Percentiles rank a stretch among this genome's conserved stretches.
phyloP scores from a whole-genome alignment of 2,113 vertebrate genomes.

The Apistogramma diplotaenia region DNA sequence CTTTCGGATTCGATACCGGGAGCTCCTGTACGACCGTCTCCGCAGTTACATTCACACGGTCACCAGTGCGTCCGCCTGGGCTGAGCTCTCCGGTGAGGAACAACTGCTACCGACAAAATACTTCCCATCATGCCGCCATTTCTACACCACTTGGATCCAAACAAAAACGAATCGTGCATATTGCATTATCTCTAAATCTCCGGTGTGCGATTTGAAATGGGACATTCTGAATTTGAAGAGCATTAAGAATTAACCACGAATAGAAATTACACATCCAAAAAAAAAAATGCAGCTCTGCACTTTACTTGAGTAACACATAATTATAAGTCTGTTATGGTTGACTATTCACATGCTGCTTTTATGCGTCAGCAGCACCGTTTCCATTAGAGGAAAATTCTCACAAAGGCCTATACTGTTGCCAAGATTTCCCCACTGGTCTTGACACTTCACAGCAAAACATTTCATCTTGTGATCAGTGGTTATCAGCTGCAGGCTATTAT shows the following conservation, averaged over 20 bases:
- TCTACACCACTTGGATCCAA: background rate
- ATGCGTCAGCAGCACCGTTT: slow-evolving; percentile 26
- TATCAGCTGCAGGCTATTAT: slow-evolving; percentile 60
- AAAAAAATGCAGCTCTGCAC: background rate
- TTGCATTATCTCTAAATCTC: background rate
- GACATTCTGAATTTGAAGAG: background rate
- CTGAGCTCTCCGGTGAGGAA: slow-evolving; percentile 88
- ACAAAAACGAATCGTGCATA: background rate
- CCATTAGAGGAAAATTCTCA: slow-evolving; percentile 42
- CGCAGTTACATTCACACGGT: slow-evolving; percentile 78
- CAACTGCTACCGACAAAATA: background rate
- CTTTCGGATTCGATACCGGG: slow-evolving; percentile 89
- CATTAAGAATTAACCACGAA: background rate
- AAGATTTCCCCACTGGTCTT: slow-evolving; percentile 21
- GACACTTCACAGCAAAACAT: slow-evolving; percentile 61
- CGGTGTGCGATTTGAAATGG: background rate
- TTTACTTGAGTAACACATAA: slow-evolving; percentile 14
- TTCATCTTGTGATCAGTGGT: slow-evolving; percentile 63
- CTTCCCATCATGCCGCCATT: background rate
- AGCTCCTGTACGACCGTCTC: slow-evolving; percentile 85
- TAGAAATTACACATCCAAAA: background rate
- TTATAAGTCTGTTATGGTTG: slow-evolving; percentile 2
- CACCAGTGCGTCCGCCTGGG: slow-evolving; percentile 80
- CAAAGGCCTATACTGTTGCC: slow-evolving; percentile 23
- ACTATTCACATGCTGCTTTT: slow-evolving; percentile 27